These are phyloP conservation scores for Danionella cerebrum DNA, from an alignment of 2,113 vertebrate genomes.

Conservation along the genomic window DNA sequence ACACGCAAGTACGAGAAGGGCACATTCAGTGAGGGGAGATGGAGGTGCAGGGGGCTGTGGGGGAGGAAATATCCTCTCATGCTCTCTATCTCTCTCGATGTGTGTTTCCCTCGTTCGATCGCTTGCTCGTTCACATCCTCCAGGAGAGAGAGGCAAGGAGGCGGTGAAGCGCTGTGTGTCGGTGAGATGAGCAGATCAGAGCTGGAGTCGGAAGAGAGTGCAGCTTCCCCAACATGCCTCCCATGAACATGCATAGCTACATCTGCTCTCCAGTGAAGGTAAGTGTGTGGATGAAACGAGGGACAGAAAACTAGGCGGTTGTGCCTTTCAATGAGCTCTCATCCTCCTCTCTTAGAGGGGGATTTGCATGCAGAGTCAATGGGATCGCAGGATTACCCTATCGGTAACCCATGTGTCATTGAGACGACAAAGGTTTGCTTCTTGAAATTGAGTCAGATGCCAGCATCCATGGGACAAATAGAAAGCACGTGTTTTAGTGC, in stretches of 20 bases:
- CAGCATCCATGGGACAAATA: not conserved
- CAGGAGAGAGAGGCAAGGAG: constrained; percentile 49
- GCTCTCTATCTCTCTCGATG: constrained; percentile 16
- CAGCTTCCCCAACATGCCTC: constrained; percentile 60
- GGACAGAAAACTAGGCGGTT: not conserved
- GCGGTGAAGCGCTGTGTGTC: constrained; percentile 1
- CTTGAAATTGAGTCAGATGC: not conserved
- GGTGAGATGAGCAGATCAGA: constrained; percentile 12
- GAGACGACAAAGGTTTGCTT: not conserved
- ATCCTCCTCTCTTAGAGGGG: not conserved
- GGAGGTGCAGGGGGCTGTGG: constrained; percentile 3
- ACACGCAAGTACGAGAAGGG: not conserved
- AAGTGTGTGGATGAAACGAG: constrained; percentile 32
- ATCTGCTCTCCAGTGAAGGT: constrained; percentile 63
- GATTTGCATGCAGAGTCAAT: constrained; percentile 15
- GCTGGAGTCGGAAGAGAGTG: constrained; percentile 9
- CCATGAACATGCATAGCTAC: constrained; percentile 54
- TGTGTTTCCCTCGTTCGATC: constrained; percentile 43
- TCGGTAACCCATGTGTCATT: not conserved
- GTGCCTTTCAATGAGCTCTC: not conserved
- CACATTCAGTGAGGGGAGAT: not conserved
- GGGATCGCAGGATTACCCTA: not conserved
- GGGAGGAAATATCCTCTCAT: constrained; percentile 15
- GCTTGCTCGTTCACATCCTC: constrained; percentile 37
- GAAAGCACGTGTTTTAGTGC: not conserved